A percentile compares a stretch with the other conserved stretches of the same genome.
Conservation (phyloP, 2,888 invertebrate genomes). For the Odontocolon sp. region DNA sequence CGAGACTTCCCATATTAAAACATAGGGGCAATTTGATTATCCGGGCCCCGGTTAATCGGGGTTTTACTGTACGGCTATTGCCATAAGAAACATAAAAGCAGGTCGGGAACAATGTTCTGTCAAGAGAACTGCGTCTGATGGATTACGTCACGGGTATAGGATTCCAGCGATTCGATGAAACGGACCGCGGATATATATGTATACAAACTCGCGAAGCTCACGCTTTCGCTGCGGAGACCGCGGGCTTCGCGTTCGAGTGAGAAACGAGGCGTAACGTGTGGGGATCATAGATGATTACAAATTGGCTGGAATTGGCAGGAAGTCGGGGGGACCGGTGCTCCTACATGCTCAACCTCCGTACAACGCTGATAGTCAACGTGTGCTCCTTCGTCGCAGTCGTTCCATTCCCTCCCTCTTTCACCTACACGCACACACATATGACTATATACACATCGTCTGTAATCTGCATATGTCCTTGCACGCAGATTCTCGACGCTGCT, state of each 20-base stretch:
- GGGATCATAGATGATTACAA: constrained; percentile 80
- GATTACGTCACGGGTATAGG: constrained; percentile 63
- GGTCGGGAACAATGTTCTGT: constrained; percentile 32
- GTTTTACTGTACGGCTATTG: too few species aligned
- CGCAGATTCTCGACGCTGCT: constrained; percentile 11
- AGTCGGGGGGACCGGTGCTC: constrained; percentile 75
- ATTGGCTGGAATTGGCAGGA: constrained; percentile 81
- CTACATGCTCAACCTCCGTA: constrained; percentile 35
- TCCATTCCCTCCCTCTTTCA: constrained; percentile 39
- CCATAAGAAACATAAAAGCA: too few species aligned
- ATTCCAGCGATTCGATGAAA: constrained; percentile 57
- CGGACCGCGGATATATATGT: constrained; percentile 18
- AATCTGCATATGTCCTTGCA: constrained; percentile 56
- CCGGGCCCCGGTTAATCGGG: too few species aligned
- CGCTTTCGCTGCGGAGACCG: constrained; percentile 10
- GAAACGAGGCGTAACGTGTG: constrained; percentile 71
- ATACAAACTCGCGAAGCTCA: neutral
- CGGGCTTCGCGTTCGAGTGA: constrained; percentile 35
- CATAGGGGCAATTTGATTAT: too few species aligned
- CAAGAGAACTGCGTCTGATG: constrained; percentile 19
- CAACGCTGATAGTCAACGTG: constrained; percentile 16
- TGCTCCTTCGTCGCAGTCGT: constrained; percentile 40
- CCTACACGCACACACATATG: constrained; percentile 5
- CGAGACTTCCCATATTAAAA: too few species aligned
- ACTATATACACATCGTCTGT: constrained; percentile 22